phyloP scores from a whole-genome alignment of 2,888 invertebrate genomes.

The Hymenopus coronatus region DNA sequence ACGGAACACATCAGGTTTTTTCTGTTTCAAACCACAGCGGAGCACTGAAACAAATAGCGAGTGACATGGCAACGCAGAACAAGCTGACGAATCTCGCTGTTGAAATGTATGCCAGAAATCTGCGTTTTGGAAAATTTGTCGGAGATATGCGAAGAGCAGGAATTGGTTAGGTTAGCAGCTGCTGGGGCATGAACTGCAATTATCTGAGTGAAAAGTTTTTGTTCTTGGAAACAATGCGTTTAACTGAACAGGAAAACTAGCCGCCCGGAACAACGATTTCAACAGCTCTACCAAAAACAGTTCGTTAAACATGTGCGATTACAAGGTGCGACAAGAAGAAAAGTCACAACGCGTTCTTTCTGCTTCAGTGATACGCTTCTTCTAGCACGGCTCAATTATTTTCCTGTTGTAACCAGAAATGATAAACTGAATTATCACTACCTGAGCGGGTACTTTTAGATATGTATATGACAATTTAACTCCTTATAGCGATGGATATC shows the following conservation, averaged over 20 bases:
- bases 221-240: neutral
- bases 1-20: too few species aligned
- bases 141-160: neutral
- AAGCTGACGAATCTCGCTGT: neutral
- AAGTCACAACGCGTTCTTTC: too few species aligned
- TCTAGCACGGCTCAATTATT: too few species aligned
- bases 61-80: neutral
- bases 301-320: neutral
- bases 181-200: neutral
- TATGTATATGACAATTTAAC: too few species aligned
- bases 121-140: neutral
- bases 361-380: too few species aligned
- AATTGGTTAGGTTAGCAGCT: neutral
- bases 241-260: neutral
- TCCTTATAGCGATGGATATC: too few species aligned
- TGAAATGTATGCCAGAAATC: neutral
- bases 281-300: neutral
- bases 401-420: too few species aligned
- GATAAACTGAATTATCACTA: too few species aligned
- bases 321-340: too few species aligned
- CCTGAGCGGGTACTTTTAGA: too few species aligned
- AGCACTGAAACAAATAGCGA: too few species aligned
- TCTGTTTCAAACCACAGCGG: too few species aligned
- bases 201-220: neutral
- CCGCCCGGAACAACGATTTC: neutral